Percentiles rank a stretch among this genome's conserved stretches.
Evolutionary conservation across 2,113 vertebrate genomes (phyloP).

Genomic region (Gallinago undulata): DNA sequence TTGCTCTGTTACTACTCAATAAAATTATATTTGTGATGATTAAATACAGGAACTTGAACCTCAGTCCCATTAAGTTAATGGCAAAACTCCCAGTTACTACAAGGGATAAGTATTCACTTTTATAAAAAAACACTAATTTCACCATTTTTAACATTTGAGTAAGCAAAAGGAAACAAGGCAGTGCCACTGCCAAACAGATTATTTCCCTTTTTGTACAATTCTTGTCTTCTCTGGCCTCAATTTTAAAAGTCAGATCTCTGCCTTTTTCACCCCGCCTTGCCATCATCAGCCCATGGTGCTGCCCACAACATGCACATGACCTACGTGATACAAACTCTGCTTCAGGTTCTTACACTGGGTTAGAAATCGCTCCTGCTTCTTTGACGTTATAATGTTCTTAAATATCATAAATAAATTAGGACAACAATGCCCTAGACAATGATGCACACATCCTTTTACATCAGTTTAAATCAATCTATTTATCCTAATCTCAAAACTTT

Average conservation of each 20-base stretch:
- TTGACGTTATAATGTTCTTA: background rate
- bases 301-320: background rate
- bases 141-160: background rate
- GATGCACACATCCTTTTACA: background rate
- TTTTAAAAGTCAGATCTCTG: background rate
- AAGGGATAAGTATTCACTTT: background rate
- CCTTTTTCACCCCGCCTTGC: background rate
- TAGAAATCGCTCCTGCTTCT: background rate
- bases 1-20: slow-evolving; percentile 18
- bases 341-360: background rate
- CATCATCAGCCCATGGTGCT: background rate
- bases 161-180: background rate
- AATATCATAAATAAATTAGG: background rate
- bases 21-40: slow-evolving; percentile 35
- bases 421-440: background rate
- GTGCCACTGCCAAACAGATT: background rate
- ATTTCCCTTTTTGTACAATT: background rate
- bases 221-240: background rate
- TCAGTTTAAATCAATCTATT: background rate
- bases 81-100: background rate
- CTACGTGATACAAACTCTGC: background rate
- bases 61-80: background rate
- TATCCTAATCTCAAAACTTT: background rate
- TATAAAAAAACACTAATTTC: background rate
- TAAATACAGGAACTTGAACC: slow-evolving; percentile 26